phyloP scores from a whole-genome alignment of 2,888 invertebrate species.

The Hylaea fasciaria region DNA sequence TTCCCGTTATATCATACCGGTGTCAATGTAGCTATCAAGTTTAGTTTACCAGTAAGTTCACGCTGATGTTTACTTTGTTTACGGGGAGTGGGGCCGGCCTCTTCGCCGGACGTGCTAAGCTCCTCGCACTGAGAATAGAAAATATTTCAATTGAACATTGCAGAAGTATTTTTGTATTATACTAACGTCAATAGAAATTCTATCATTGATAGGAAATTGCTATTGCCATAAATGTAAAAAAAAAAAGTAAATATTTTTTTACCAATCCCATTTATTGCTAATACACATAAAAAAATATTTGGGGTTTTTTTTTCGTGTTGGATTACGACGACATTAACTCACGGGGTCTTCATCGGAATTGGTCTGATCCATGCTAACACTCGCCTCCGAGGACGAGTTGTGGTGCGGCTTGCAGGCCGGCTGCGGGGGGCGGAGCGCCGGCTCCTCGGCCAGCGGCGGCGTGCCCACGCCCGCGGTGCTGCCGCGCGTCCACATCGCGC shows the following conservation, averaged over 20 bases:
- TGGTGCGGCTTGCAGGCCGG: conserved; percentile 78
- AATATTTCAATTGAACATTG: not conserved
- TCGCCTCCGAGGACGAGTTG: conserved; percentile 90
- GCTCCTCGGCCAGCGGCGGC: conserved; percentile 74
- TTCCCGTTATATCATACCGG: not conserved
- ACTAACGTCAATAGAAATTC: no score
- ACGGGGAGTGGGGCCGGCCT: conserved; percentile 86
- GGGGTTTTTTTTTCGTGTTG: no score
- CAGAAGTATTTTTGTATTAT: no score
- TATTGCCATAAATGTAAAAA: no score
- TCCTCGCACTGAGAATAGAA: conserved; percentile 83
- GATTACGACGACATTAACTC: conserved; percentile 35
- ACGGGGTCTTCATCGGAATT: conserved; percentile 91
- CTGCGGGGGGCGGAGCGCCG: conserved; percentile 78
- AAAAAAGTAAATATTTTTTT: no score
- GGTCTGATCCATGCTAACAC: conserved; percentile 91
- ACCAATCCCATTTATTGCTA: no score
- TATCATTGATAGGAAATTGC: no score
- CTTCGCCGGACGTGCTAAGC: conserved; percentile 80
- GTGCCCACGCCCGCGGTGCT: conserved; percentile 57
- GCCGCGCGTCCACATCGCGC: conserved; percentile 95
- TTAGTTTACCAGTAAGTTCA: conserved; percentile 70
- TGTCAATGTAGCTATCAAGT: conserved; percentile 30
- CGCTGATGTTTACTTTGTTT: conserved; percentile 85
- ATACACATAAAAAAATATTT: no score